Evolutionary conservation across 1,140 invertebrate species (phyloP).

Genomic region (Zaprionus camerounensis): DNA sequence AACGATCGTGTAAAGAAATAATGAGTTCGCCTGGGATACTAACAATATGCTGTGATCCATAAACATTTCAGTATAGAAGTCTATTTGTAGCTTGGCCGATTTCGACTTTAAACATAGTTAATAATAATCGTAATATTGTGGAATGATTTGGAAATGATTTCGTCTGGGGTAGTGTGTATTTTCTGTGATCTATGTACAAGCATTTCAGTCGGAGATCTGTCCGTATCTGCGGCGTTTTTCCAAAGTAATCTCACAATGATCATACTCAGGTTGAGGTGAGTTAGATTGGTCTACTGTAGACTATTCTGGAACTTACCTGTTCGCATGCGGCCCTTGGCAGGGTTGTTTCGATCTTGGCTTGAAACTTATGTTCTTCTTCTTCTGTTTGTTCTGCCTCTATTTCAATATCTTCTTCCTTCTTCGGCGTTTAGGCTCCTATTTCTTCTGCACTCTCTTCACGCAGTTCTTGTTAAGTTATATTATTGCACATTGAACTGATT

Average conservation of each 20-base stretch:
- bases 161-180: too few species aligned
- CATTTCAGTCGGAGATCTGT: too few species aligned
- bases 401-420: not conserved
- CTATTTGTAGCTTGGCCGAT: too few species aligned
- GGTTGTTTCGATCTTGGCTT: constrained; percentile 28
- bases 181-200: too few species aligned
- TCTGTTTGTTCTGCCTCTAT: constrained; percentile 3
- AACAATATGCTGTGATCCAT: too few species aligned
- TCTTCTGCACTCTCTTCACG: not conserved
- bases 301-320: not conserved
- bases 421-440: not conserved
- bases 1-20: too few species aligned
- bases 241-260: not conserved
- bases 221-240: too few species aligned
- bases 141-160: too few species aligned
- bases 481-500: constrained; percentile 11
- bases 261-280: not conserved
- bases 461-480: not conserved
- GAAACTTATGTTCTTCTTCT: not conserved
- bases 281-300: not conserved
- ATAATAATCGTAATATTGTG: too few species aligned
- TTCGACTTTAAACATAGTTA: too few species aligned
- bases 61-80: too few species aligned
- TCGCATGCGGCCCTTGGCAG: not conserved
- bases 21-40: too few species aligned